A percentile compares a stretch with the other conserved stretches of the same genome.
These are phyloP conservation scores for Tiliacea aurago DNA, from an alignment of 2,888 invertebrate species.

Conservation along the genomic window DNA sequence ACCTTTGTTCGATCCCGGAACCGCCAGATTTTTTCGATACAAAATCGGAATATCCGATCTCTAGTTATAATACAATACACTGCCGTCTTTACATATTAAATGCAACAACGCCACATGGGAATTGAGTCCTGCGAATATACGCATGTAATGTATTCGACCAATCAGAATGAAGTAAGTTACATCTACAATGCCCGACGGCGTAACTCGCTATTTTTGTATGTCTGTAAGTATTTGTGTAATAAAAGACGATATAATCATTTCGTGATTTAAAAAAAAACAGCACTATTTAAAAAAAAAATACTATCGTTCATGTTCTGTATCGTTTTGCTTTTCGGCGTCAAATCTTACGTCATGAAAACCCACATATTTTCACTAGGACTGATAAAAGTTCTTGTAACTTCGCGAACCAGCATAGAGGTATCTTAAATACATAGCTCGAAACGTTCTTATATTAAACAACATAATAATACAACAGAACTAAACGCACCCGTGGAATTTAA, in stretches of 20 bases:
- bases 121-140: not conserved
- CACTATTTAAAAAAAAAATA: not conserved
- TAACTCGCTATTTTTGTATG: not conserved
- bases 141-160: not conserved
- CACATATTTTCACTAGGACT: not conserved
- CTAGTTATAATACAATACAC: not conserved
- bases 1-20: no score
- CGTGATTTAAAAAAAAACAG: not conserved
- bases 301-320: not conserved
- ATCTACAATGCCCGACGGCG: not conserved
- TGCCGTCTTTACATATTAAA: not conserved
- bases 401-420: not conserved
- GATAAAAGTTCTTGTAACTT: not conserved
- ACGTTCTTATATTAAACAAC: constrained; percentile 1
- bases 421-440: not conserved
- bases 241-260: not conserved
- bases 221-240: not conserved
- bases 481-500: constrained; percentile 3
- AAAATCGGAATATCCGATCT: no score
- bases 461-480: constrained; percentile 20
- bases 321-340: not conserved
- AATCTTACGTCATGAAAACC: not conserved
- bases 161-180: not conserved
- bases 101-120: not conserved
- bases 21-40: no score